Conservation (phyloP, 2,797 vertebrate species). For the Neosilurus mollespiculum region DNA sequence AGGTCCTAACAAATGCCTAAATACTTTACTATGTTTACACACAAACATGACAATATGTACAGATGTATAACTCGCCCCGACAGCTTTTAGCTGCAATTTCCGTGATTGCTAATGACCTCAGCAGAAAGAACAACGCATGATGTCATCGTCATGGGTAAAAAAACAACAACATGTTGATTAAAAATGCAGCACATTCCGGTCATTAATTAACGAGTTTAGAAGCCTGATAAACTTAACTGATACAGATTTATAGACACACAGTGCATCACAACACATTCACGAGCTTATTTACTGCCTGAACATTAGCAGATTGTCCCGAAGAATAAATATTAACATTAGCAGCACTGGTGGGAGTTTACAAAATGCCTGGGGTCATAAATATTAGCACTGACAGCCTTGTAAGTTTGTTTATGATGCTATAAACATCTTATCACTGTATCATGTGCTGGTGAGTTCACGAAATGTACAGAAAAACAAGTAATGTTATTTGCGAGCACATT, state of each 20-base stretch:
- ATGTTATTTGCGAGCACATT: not conserved
- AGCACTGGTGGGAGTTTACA: constrained; percentile 12
- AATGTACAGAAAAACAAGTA: no score
- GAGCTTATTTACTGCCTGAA: constrained; percentile 65
- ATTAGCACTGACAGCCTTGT: not conserved
- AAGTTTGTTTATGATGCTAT: not conserved
- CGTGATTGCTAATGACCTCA: constrained; percentile 57
- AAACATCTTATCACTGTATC: not conserved
- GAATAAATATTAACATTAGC: constrained; percentile 67
- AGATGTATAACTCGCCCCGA: not conserved
- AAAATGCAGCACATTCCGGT: constrained; percentile 64
- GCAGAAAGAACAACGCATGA: constrained; percentile 75
- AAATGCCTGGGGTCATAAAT: not conserved
- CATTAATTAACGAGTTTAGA: constrained; percentile 75
- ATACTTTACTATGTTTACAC: not conserved
- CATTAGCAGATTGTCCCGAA: constrained; percentile 56
- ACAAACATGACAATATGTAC: not conserved
- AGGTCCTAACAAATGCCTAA: not conserved
- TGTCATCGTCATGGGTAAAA: constrained; percentile 74
- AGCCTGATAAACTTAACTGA: constrained; percentile 67
- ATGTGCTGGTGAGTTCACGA: not conserved
- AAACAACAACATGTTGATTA: constrained; percentile 73
- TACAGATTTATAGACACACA: constrained; percentile 69
- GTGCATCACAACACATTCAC: constrained; percentile 38
- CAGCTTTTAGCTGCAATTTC: constrained; percentile 51